These are phyloP conservation scores for Philonicus albiceps DNA, from an alignment of 2,888 invertebrate genomes.

Conservation along the genomic window DNA sequence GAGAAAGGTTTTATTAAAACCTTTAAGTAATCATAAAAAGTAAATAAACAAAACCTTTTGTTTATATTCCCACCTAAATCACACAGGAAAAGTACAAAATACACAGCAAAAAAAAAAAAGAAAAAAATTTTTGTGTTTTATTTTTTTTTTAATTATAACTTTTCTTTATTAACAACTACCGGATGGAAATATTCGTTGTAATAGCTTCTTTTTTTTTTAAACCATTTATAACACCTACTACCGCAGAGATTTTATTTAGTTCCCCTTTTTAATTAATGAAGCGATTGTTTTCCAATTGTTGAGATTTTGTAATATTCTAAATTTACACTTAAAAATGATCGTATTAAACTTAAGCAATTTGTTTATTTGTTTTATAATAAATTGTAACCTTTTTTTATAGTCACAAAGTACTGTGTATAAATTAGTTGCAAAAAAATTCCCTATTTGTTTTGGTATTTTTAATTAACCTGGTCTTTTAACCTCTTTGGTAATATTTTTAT, in stretches of 20 bases:
- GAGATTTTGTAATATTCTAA: background rate
- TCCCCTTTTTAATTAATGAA: background rate
- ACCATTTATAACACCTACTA: too few species aligned
- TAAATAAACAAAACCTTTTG: background rate
- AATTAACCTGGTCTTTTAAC: background rate
- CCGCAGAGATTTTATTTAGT: background rate
- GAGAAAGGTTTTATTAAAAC: too few species aligned
- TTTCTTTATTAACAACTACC: background rate
- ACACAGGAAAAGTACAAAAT: background rate
- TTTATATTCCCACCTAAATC: background rate
- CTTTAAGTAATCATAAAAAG: too few species aligned
- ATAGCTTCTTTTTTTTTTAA: background rate
- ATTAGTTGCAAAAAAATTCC: background rate
- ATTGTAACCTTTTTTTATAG: background rate
- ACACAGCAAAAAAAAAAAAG: too few species aligned
- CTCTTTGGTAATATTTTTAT: too few species aligned
- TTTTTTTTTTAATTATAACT: background rate
- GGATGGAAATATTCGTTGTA: background rate
- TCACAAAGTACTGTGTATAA: background rate
- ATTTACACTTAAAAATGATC: background rate
- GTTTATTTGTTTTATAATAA: background rate
- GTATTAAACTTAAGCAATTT: background rate
- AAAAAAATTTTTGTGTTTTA: too few species aligned
- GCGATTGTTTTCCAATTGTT: background rate
- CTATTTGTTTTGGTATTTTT: background rate